phyloP scores from a whole-genome alignment of 2,797 vertebrate genomes.

The Phataginus tetradactyla region DNA sequence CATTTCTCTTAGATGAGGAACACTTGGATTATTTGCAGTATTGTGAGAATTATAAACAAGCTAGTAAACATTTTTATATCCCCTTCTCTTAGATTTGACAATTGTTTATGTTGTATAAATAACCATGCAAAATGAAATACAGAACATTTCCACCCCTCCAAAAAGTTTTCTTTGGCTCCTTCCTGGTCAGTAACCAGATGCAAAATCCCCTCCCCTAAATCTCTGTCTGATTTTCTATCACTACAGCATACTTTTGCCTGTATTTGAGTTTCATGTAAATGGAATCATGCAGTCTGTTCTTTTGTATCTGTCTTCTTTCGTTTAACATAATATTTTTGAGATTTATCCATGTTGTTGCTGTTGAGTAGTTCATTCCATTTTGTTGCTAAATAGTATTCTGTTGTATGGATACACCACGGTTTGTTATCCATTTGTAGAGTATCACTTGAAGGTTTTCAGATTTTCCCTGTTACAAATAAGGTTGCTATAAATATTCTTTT shows the following conservation, averaged over 20 bases:
- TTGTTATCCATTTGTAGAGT: not conserved
- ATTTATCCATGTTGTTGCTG: not conserved
- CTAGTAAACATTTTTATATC: not conserved
- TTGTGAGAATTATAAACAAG: not conserved
- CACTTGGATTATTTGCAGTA: not conserved
- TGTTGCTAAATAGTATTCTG: not conserved
- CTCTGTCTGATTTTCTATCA: not conserved
- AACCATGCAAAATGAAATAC: not conserved
- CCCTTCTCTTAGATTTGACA: not conserved
- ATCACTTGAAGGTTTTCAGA: not conserved
- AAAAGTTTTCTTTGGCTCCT: not conserved
- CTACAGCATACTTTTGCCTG: not conserved
- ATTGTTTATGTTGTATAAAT: not conserved
- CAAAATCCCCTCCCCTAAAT: not conserved
- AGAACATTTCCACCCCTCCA: not conserved
- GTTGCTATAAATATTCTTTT: not conserved
- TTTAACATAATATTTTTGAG: not conserved
- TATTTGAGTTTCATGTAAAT: not conserved
- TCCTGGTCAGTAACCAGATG: not conserved
- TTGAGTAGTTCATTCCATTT: not conserved
- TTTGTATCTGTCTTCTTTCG: not conserved
- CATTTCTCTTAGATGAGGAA: not conserved
- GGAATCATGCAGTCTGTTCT: not conserved
- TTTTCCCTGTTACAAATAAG: not conserved
- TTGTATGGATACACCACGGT: not conserved